Percentiles rank a stretch among this genome's conserved stretches.
These are phyloP conservation scores for Esox lucius DNA, from an alignment of 2,797 vertebrate genomes.

Conservation along the genomic window DNA sequence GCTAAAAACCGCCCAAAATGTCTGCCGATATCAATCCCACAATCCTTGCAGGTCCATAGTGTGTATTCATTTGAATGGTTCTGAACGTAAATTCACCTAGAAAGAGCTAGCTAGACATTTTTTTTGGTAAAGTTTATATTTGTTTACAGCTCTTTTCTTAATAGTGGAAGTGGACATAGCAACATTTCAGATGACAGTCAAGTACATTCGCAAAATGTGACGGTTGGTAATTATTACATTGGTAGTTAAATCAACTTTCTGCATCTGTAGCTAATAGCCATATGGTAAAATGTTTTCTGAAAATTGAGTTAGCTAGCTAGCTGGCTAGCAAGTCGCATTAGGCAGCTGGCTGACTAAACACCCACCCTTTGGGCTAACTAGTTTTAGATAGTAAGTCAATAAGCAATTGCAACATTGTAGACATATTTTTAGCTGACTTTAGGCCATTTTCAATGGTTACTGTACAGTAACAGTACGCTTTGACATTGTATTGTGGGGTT, in stretches of 20 bases:
- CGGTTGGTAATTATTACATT: constrained; percentile 59
- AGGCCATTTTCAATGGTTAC: too few relatives aligned
- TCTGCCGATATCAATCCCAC: constrained; percentile 66
- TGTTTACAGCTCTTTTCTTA: constrained; percentile 29
- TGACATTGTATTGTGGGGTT: not conserved
- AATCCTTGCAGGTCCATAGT: constrained; percentile 50
- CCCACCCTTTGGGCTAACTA: not conserved
- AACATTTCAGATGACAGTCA: constrained; percentile 7
- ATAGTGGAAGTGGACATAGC: constrained; percentile 26
- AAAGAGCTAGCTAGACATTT: constrained; percentile 22
- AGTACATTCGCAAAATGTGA: constrained; percentile 48
- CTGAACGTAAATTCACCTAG: constrained; percentile 6
- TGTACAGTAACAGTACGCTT: not conserved
- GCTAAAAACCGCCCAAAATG: constrained; percentile 33
- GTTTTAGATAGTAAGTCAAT: not conserved
- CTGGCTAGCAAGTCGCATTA: not conserved
- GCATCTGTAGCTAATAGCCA: constrained; percentile 19
- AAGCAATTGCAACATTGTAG: not conserved
- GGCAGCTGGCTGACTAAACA: not conserved
- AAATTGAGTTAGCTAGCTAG: not conserved
- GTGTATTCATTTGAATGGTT: constrained; percentile 78
- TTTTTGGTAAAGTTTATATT: not conserved
- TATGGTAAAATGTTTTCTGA: constrained; percentile 37
- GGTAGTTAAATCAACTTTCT: not conserved
- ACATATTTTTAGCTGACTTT: not conserved